phyloP scores from a whole-genome alignment of 2,888 invertebrate species.

The Cephus spinipes region DNA sequence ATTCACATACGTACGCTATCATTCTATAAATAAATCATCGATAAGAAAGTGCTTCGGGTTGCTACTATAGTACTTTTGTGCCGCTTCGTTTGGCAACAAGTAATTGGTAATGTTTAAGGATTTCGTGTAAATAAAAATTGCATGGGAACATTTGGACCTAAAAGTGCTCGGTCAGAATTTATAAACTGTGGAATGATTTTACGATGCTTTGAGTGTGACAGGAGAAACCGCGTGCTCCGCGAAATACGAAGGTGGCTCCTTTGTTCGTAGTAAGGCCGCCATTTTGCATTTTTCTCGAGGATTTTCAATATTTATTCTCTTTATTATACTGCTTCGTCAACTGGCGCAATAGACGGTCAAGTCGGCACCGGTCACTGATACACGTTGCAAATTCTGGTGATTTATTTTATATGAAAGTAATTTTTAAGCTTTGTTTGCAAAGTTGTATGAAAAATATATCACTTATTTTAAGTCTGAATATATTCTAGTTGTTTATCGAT shows the following conservation, averaged over 20 bases:
- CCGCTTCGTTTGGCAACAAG: slow-evolving; percentile 20
- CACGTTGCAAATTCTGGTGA: not conserved
- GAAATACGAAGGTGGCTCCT: slow-evolving; percentile 2
- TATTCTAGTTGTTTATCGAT: not conserved
- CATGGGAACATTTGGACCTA: not conserved
- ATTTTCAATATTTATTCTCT: slow-evolving; percentile 34
- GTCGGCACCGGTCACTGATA: not conserved
- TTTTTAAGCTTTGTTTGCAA: not conserved
- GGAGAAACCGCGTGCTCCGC: not conserved
- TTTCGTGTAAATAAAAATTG: not conserved
- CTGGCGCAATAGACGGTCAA: slow-evolving; percentile 19
- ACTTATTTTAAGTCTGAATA: not conserved
- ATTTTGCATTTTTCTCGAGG: slow-evolving; percentile 25
- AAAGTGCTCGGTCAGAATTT: not conserved
- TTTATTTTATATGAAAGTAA: not conserved
- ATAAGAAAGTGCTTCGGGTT: slow-evolving; percentile 27
- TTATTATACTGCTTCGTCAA: slow-evolving; percentile 33
- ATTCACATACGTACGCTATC: not conserved
- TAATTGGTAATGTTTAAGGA: not conserved
- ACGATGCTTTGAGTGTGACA: not conserved
- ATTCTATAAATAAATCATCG: slow-evolving; percentile 40
- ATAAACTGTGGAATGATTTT: not conserved
- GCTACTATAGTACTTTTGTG: slow-evolving; percentile 17
- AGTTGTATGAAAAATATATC: not conserved
- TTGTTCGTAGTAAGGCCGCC: slow-evolving; percentile 25